phyloP scores from a whole-genome alignment of 2,888 invertebrate genomes.

The Teinopalpus imperialis region DNA sequence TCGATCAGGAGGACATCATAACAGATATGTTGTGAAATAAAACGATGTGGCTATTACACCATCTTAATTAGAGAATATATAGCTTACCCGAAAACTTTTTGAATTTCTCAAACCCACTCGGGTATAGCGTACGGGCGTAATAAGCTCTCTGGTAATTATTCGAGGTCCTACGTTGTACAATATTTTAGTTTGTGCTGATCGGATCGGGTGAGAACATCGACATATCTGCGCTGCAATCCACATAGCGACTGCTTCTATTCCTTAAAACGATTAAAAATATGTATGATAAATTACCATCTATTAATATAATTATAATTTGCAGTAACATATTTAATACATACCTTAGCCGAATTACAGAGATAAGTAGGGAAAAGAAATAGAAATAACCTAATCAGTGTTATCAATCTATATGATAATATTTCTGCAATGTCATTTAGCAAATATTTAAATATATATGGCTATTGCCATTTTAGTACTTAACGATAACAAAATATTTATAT shows the following conservation, averaged over 20 bases:
- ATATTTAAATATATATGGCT: too few relatives aligned
- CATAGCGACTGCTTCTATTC: slow-evolving; percentile 43
- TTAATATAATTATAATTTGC: background rate
- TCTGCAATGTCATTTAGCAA: background rate
- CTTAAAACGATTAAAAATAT: background rate
- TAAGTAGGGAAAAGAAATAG: too few relatives aligned
- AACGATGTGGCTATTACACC: too few relatives aligned
- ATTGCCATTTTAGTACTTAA: too few relatives aligned
- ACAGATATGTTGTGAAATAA: too few relatives aligned
- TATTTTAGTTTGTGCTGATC: slow-evolving; percentile 43
- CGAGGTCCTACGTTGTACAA: slow-evolving; percentile 41
- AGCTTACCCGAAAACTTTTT: slow-evolving; percentile 50
- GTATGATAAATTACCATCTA: background rate
- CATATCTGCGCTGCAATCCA: slow-evolving; percentile 59
- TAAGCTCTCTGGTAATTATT: slow-evolving; percentile 46
- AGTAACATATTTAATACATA: background rate
- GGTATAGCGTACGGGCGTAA: slow-evolving; percentile 43
- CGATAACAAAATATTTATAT: too few relatives aligned
- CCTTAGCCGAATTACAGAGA: too few relatives aligned
- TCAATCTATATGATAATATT: background rate
- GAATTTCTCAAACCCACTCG: slow-evolving; percentile 37
- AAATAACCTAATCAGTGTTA: too few relatives aligned
- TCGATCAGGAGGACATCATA: too few relatives aligned
- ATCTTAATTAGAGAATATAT: too few relatives aligned
- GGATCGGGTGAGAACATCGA: slow-evolving; percentile 50